Conservation (phyloP, 2,797 vertebrate species). For the Kryptolebias ocellatus region DNA sequence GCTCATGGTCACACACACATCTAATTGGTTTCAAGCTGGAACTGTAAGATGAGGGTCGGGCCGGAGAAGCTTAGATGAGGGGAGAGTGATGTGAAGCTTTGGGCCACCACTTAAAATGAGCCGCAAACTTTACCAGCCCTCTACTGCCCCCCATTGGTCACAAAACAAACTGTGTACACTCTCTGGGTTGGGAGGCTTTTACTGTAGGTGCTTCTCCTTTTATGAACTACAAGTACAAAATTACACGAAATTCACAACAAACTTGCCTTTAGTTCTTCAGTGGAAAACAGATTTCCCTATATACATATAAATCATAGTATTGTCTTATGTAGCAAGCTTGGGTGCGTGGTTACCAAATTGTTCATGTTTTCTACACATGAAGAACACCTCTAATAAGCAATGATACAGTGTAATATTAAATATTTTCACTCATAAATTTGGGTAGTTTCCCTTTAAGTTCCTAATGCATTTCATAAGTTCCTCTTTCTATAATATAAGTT, state of each 20-base stretch:
- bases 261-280: neutral
- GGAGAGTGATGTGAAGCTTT: conserved; percentile 1
- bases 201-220: neutral
- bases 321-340: too few species aligned
- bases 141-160: conserved; percentile 79
- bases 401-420: too few species aligned
- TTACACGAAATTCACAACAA: neutral
- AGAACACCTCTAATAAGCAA: too few species aligned
- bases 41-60: conserved; percentile 13
- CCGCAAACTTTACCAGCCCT: conserved; percentile 52
- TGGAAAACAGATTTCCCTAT: neutral
- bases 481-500: too few species aligned
- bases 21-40: conserved; percentile 16
- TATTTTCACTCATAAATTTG: too few species aligned
- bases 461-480: too few species aligned
- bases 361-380: too few species aligned
- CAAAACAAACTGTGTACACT: conserved; percentile 11
- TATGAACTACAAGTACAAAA: neutral
- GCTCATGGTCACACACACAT: conserved; percentile 20
- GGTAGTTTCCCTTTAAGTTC: too few species aligned
- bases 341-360: too few species aligned
- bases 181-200: neutral
- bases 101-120: neutral
- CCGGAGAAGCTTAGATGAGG: conserved; percentile 29
- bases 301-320: too few species aligned